Percentiles rank a stretch among this genome's conserved stretches.
Evolutionary conservation across 2,113 vertebrate species (phyloP).

Genomic region (Daphoenositta chrysoptera): DNA sequence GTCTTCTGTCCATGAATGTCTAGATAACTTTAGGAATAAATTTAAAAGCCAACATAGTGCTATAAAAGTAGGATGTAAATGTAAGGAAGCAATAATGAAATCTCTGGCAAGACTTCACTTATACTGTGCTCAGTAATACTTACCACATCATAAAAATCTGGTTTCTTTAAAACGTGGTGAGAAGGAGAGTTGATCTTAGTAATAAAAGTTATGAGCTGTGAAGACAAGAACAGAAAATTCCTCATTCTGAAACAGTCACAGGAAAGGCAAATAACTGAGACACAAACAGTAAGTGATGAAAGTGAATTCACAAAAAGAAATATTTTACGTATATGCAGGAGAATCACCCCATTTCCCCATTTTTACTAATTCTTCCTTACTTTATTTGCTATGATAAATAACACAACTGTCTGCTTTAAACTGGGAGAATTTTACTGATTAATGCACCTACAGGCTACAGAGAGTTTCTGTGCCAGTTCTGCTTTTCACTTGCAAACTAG

Average conservation of each 20-base stretch:
- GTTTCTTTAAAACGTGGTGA: slow-evolving; percentile 48
- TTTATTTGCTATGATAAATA: neutral
- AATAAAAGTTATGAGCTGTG: slow-evolving; percentile 58
- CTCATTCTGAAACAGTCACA: neutral
- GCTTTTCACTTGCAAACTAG: neutral
- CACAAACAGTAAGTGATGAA: neutral
- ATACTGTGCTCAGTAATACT: slow-evolving; percentile 7
- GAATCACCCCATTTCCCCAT: neutral
- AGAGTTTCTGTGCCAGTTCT: neutral
- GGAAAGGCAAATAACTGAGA: neutral
- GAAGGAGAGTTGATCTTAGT: slow-evolving; percentile 31
- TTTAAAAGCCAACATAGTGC: slow-evolving; percentile 2
- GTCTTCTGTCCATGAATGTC: neutral
- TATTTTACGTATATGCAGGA: neutral
- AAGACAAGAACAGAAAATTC: slow-evolving; percentile 17
- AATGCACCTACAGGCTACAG: neutral
- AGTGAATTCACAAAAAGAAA: neutral
- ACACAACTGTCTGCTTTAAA: neutral
- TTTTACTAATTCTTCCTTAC: neutral
- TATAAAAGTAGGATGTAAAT: slow-evolving; percentile 36
- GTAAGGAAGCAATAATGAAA: slow-evolving; percentile 45
- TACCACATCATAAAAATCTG: slow-evolving; percentile 59
- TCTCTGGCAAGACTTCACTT: slow-evolving; percentile 40
- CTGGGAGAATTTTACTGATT: neutral
- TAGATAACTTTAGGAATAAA: slow-evolving; percentile 17